Base-by-base conservation (phyloP, 1,140 invertebrate species). In the Centruroides sculpturatus region DNA sequence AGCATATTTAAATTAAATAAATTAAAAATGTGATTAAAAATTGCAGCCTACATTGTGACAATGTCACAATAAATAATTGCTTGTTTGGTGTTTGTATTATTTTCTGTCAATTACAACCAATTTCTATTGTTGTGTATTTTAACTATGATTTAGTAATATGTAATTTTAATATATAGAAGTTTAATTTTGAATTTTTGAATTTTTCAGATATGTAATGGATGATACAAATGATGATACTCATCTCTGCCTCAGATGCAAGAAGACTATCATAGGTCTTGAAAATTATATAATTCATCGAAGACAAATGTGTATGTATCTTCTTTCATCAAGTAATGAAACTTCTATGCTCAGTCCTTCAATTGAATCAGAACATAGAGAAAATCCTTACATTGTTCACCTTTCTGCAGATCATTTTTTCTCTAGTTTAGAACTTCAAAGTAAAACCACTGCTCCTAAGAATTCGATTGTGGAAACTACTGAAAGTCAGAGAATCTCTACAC, bases 241-340 rank as follows among this genome's bases (percentile, higher is more conserved):
- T 67, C 80, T 88, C 59, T 93, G 89, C 71, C 82, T 92, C 59
- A 87, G 86, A 67, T 93, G 89, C 74, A 84, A 87, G 62, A 68
- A 79, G 3, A 91, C 87, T 1, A 84, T 92, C 49, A 73, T 82
- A 12, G 87, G 89, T 0, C 76, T 93, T 1, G 80, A 85, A 12
- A 86, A 86, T 69, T 93, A 93, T 70, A 80, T 93, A 1, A 78
- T 78, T 10, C 89, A 92, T 69, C 79, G 87, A 36, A 88, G 87
- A 71, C 74, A 80, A 65, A 72, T 80, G 67, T 85, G 82, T 68
- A 69, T 72, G 23, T 59, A 62, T 35, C 59, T 61, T n/a, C 47
- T 48, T 7, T 13, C 41, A 63, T 69, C 4, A 61, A 52, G 65
- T 66, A 53, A 71, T 41, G 64, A 63, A 0, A 67, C 66, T 34